phyloP scores from a whole-genome alignment of 2,888 invertebrate genomes.

The Luperina testacea region DNA sequence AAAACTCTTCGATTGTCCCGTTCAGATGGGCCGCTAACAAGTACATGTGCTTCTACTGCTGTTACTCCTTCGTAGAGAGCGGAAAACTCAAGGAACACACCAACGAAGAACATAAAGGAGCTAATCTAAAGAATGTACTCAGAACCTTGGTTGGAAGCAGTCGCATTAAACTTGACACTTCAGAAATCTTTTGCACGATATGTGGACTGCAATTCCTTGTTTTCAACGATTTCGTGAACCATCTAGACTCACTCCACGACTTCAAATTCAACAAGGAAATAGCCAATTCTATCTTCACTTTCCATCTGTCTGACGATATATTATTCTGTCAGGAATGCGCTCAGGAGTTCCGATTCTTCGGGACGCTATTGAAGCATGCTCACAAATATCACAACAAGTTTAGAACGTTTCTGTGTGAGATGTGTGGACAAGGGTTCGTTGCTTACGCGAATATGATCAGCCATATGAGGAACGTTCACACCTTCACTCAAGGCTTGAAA shows the following conservation, averaged over 20 bases:
- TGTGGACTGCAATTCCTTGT: conserved; percentile 65
- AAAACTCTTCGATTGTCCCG: conserved; percentile 74
- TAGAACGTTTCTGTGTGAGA: conserved; percentile 75
- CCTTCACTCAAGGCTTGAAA: conserved; percentile 57
- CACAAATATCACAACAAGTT: conserved; percentile 75
- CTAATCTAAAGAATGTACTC: conserved; percentile 68
- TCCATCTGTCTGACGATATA: conserved; percentile 73
- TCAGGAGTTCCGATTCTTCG: conserved; percentile 75
- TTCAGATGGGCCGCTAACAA: conserved; percentile 75
- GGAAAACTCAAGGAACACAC: conserved; percentile 69
- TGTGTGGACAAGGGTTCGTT: conserved; percentile 81
- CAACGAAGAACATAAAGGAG: conserved; percentile 70
- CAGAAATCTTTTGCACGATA: conserved; percentile 72
- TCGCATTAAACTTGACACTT: conserved; percentile 74
- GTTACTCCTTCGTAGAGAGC: conserved; percentile 70
- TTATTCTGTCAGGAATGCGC: conserved; percentile 77
- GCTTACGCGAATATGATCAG: conserved; percentile 74
- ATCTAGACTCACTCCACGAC: conserved; percentile 66
- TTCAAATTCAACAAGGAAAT: conserved; percentile 69
- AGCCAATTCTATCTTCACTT: conserved; percentile 68
- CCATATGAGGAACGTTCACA: conserved; percentile 77
- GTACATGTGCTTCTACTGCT: conserved; percentile 77
- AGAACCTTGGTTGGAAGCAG: conserved; percentile 66
- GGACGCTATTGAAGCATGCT: conserved; percentile 73
- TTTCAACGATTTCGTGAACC: conserved; percentile 71